These are phyloP conservation scores for Hipparchia semele DNA, from an alignment of 2,888 invertebrate genomes.

Conservation along the genomic window DNA sequence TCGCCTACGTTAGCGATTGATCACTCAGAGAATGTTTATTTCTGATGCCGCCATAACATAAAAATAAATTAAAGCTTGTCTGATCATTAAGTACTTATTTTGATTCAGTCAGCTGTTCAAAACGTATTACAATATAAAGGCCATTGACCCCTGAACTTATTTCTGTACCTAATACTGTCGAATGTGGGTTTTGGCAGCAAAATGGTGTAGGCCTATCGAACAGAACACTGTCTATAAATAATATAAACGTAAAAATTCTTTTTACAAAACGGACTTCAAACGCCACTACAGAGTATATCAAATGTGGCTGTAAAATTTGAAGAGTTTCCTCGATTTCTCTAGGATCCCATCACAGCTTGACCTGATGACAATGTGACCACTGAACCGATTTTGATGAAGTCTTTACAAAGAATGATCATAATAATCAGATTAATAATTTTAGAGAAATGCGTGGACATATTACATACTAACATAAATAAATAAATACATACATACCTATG, in stretches of 20 bases:
- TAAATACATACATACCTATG: no score
- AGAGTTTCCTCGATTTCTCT: no score
- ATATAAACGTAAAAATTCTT: not conserved
- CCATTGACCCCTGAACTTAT: constrained; percentile 29
- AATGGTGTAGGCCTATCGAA: constrained; percentile 24
- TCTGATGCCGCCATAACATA: no score
- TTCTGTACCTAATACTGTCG: constrained; percentile 29
- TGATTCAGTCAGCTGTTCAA: not conserved
- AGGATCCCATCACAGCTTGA: not conserved
- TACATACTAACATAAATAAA: not conserved
- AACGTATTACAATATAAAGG: constrained; percentile 18
- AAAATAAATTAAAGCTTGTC: no score
- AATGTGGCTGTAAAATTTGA: no score
- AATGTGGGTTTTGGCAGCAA: constrained; percentile 28
- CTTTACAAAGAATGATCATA: no score
- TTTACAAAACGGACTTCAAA: no score
- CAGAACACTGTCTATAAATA: constrained; percentile 14
- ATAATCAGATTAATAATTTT: no score
- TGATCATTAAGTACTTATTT: not conserved
- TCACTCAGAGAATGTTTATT: no score
- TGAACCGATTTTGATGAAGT: no score
- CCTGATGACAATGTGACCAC: not conserved
- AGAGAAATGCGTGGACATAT: not conserved
- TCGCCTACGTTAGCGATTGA: no score
- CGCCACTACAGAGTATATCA: no score